These are phyloP conservation scores for Drosophila anomalata DNA, from an alignment of 2,888 invertebrate genomes.

Conservation along the genomic window DNA sequence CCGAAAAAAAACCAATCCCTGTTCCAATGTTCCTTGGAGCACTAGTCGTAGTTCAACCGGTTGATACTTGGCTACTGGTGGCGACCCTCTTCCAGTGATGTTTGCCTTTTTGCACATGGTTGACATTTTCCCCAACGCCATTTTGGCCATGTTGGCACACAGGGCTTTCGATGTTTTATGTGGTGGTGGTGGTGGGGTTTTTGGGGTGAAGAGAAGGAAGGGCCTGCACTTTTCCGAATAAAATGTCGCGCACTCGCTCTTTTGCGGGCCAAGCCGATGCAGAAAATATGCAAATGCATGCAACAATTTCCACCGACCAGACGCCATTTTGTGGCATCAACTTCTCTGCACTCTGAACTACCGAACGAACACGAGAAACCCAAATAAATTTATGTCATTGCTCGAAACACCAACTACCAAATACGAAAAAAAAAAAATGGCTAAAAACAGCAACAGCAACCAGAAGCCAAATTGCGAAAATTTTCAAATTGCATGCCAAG, in stretches of 20 bases:
- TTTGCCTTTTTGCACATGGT: constrained; percentile 62
- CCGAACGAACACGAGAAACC: constrained; percentile 52
- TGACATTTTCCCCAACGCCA: constrained; percentile 70
- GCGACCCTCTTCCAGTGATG: constrained; percentile 20
- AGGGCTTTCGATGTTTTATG: constrained; percentile 38
- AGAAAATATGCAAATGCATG: constrained; percentile 68
- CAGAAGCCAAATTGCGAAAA: constrained; percentile 41
- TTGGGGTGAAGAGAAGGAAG: constrained; percentile 1
- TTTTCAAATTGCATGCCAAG: constrained; percentile 47
- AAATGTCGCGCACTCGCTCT: constrained; percentile 66
- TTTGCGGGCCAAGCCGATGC: constrained; percentile 53
- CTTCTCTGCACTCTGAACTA: constrained; percentile 25
- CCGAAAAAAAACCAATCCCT: background rate
- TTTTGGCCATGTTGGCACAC: constrained; percentile 57
- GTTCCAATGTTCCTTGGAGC: constrained; percentile 20
- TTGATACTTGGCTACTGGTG: constrained; percentile 44
- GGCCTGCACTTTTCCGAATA: constrained; percentile 57
- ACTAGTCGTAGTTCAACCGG: constrained; percentile 47
- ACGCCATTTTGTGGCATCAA: constrained; percentile 54
- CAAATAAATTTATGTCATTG: constrained; percentile 65
- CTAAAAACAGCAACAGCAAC: constrained; percentile 27
- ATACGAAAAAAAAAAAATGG: background rate
- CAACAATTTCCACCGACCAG: constrained; percentile 45
- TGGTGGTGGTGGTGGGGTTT: background rate
- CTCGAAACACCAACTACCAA: constrained; percentile 29